Percentiles rank a stretch among this genome's conserved stretches.
Evolutionary conservation across 2,113 vertebrate genomes (phyloP).

Genomic region (Vidua macroura): DNA sequence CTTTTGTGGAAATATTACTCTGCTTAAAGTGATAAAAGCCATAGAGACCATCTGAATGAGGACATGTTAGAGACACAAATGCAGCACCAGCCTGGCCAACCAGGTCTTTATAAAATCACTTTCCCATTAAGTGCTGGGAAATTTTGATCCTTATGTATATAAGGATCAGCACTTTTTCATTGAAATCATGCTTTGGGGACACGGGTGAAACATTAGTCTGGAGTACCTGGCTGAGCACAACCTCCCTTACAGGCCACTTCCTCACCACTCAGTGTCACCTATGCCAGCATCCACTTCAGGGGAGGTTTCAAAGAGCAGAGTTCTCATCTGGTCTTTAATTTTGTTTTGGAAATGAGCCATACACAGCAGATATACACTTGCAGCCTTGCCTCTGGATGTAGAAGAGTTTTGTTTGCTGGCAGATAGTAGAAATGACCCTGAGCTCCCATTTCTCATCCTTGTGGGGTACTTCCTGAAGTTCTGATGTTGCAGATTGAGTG

Average conservation of each 20-base stretch:
- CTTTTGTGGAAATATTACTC: not conserved
- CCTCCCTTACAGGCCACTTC: not conserved
- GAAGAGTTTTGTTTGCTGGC: not conserved
- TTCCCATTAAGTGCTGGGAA: not conserved
- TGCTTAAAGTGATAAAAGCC: not conserved
- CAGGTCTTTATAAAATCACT: not conserved
- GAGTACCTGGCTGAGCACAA: not conserved
- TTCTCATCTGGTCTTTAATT: not conserved
- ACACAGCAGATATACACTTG: not conserved
- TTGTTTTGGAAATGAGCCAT: not conserved
- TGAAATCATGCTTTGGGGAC: not conserved
- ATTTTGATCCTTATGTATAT: not conserved
- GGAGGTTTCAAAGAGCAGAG: not conserved
- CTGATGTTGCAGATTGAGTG: not conserved
- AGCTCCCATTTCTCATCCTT: not conserved
- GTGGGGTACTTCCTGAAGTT: not conserved
- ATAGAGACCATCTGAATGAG: not conserved
- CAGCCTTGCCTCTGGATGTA: not conserved
- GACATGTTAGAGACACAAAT: not conserved
- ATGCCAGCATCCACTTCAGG: accelerated
- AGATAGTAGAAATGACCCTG: not conserved
- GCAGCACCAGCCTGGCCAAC: not conserved
- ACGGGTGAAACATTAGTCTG: accelerated
- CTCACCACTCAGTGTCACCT: not conserved
- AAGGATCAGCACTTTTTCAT: not conserved